These are phyloP conservation scores for Halictus rubicundus DNA, from an alignment of 1,140 invertebrate genomes.

Conservation along the genomic window DNA sequence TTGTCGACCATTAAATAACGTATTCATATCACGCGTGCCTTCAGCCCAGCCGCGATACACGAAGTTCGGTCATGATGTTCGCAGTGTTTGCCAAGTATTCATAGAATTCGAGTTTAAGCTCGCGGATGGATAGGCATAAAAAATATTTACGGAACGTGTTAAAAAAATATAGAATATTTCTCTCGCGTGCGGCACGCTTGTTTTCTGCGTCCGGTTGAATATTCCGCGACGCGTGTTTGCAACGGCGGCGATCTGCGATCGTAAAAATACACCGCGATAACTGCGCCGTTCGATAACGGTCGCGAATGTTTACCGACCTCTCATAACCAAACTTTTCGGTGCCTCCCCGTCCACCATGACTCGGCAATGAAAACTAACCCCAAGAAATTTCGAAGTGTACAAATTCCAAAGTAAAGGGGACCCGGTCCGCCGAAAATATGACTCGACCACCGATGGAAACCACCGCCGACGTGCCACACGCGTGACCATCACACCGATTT, in stretches of 20 bases:
- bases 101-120: constrained; percentile 32
- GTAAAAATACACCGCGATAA: constrained; percentile 47
- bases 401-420: constrained; percentile 18
- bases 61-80: constrained; percentile 2
- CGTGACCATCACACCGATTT: neutral
- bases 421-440: constrained; percentile 2
- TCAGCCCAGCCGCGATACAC: neutral
- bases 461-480: too few species aligned
- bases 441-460: neutral
- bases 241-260: constrained; percentile 16
- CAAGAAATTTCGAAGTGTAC: constrained; percentile 53
- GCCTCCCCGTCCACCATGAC: neutral
- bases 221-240: constrained; percentile 11
- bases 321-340: constrained; percentile 56
- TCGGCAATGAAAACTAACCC: constrained; percentile 54
- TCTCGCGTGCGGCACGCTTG: constrained; percentile 16
- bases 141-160: constrained; percentile 43
- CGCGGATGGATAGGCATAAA: constrained; percentile 21
- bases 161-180: constrained; percentile 38
- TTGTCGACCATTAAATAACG: constrained; percentile 5
- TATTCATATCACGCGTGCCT: constrained; percentile 13
- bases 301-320: constrained; percentile 39
- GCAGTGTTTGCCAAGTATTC: constrained; percentile 39
- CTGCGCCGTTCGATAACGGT: constrained; percentile 31
- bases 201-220: constrained; percentile 23